These are phyloP conservation scores for Actinernus sp. DNA, from an alignment of 92 coral and sea anemone species.

Conservation along the genomic window DNA sequence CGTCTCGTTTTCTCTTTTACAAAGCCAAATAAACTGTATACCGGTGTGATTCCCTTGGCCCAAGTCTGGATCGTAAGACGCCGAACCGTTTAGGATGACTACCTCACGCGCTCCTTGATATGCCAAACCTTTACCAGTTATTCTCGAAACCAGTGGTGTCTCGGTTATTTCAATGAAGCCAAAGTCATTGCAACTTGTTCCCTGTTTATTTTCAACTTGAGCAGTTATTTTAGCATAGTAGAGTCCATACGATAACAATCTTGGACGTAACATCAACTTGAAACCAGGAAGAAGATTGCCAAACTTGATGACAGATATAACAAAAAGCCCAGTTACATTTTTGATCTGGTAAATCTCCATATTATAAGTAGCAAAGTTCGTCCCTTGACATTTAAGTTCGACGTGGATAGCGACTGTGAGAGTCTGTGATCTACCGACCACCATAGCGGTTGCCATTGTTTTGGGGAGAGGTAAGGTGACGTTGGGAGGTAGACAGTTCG, in stretches of 20 bases:
- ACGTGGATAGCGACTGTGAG: slow-evolving; percentile 13
- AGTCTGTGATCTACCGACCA: slow-evolving; percentile 30
- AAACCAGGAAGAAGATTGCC: slow-evolving; percentile 9
- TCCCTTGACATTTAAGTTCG: slow-evolving; percentile 20
- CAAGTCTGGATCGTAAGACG: slow-evolving; percentile 75
- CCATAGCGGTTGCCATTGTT: slow-evolving; percentile 39
- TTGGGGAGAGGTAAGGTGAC: slow-evolving; percentile 51
- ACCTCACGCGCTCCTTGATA: slow-evolving; percentile 58
- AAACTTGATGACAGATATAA: background rate
- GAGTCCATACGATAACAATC: slow-evolving; percentile 43
- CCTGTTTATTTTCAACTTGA: slow-evolving; percentile 25
- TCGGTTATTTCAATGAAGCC: slow-evolving; percentile 70
- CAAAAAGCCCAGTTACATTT: slow-evolving; percentile 22
- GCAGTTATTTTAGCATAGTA: slow-evolving; percentile 66
- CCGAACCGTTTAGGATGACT: slow-evolving; percentile 57
- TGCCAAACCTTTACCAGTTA: slow-evolving; percentile 31
- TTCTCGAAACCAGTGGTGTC: slow-evolving; percentile 58
- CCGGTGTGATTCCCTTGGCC: slow-evolving; percentile 67
- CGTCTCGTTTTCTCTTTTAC: slow-evolving; percentile 64
- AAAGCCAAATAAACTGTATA: slow-evolving; percentile 82
- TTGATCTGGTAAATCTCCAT: slow-evolving; percentile 38
- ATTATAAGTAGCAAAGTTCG: slow-evolving; percentile 4
- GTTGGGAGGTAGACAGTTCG: slow-evolving; percentile 71
- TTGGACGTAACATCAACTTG: slow-evolving; percentile 36
- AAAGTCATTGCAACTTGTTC: slow-evolving; percentile 33